Evolutionary conservation across 2,797 vertebrate genomes (phyloP).

Genomic region (Gallinago stenura): DNA sequence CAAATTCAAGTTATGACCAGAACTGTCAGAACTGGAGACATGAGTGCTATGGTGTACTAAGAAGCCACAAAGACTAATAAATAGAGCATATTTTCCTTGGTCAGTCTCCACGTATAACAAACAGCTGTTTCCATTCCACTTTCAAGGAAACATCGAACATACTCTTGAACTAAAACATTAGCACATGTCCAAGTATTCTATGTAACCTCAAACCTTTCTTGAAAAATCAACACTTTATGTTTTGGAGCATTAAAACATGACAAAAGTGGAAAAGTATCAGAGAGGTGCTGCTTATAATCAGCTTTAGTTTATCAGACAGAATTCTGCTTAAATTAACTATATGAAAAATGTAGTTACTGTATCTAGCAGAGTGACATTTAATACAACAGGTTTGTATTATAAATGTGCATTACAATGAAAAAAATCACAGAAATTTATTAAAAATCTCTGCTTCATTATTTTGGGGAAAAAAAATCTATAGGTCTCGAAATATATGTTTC

Average conservation of each 20-base stretch:
- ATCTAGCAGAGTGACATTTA: neutral
- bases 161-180: neutral
- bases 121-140: slow-evolving; percentile 27
- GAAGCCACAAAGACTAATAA: neutral
- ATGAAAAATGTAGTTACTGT: neutral
- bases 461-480: neutral
- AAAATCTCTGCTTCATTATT: neutral
- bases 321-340: neutral
- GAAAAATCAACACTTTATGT: neutral
- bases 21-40: neutral
- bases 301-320: neutral
- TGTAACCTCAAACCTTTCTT: neutral
- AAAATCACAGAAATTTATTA: neutral
- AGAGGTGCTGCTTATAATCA: neutral
- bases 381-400: neutral
- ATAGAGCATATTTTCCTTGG: slow-evolving; percentile 17
- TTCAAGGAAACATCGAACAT: slow-evolving; percentile 1
- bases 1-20: neutral
- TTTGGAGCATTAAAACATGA: neutral
- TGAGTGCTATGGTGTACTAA: neutral
- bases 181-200: neutral
- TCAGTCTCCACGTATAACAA: slow-evolving; percentile 8
- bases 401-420: neutral
- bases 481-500: neutral
- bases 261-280: neutral